These are phyloP conservation scores for Meteorus cinctellus DNA, from an alignment of 2,888 invertebrate species.

Conservation along the genomic window DNA sequence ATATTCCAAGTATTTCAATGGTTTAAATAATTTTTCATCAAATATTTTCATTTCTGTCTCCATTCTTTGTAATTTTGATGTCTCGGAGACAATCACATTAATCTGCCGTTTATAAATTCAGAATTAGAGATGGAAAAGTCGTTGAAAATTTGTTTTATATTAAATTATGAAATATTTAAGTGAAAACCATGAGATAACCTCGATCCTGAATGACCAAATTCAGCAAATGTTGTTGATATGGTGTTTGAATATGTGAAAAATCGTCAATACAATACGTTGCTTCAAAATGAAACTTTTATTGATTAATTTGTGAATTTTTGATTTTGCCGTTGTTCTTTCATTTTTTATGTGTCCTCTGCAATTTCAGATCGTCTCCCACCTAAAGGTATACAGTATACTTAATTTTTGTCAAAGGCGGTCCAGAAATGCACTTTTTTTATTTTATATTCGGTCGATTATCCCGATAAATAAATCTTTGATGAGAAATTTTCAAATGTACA, in stretches of 20 bases:
- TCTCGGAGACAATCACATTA: too few species aligned
- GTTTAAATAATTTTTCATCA: background rate
- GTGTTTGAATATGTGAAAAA: background rate
- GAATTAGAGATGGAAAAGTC: too few species aligned
- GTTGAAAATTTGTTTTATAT: too few species aligned
- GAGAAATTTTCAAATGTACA: background rate
- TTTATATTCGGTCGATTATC: background rate
- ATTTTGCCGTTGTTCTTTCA: background rate
- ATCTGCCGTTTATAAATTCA: background rate
- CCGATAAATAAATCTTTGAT: background rate
- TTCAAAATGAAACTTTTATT: background rate
- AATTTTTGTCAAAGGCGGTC: background rate
- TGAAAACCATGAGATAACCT: background rate
- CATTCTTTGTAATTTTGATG: too few species aligned
- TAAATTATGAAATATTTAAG: too few species aligned
- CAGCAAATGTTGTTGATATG: background rate
- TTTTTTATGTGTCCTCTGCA: background rate
- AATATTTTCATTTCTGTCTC: background rate
- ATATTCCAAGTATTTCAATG: background rate
- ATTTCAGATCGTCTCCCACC: constrained; percentile 3
- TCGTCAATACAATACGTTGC: background rate
- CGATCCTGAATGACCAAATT: background rate
- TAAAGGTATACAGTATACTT: constrained; percentile 1
- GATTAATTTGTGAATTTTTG: background rate
- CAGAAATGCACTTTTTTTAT: background rate